Percentiles rank a stretch among this genome's conserved stretches.
Conservation (phyloP, 2,797 vertebrate species). For the Pangasius krempfi region DNA sequence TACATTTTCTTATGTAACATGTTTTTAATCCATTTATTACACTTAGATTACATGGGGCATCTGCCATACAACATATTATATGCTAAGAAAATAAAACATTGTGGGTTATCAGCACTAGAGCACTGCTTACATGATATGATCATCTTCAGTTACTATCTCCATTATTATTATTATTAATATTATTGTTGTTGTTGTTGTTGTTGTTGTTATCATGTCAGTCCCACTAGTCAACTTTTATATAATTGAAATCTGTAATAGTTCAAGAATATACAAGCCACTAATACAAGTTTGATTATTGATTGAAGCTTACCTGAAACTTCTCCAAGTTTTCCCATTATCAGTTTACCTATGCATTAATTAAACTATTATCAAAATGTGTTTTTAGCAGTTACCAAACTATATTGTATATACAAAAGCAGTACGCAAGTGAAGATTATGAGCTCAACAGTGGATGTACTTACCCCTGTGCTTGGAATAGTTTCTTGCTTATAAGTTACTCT, state of each 20-base stretch:
- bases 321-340: not conserved
- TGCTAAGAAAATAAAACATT: not conserved
- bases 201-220: no score
- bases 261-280: not conserved
- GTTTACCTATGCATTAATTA: not conserved
- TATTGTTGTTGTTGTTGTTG: no score
- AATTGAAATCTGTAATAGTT: not conserved
- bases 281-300: not conserved
- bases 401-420: not conserved
- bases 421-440: not conserved
- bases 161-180: not conserved
- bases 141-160: not conserved
- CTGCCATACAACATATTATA: not conserved
- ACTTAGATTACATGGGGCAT: not conserved
- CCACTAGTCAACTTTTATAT: not conserved
- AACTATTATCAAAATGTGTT: not conserved
- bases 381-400: not conserved
- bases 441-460: no score
- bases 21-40: not conserved
- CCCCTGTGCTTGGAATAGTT: not conserved
- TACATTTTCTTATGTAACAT: not conserved
- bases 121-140: not conserved
- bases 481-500: not conserved
- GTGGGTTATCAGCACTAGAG: not conserved
- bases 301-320: not conserved